Conservation (phyloP, 2,888 invertebrate species). For the Rhaphigaster nebulosa region DNA sequence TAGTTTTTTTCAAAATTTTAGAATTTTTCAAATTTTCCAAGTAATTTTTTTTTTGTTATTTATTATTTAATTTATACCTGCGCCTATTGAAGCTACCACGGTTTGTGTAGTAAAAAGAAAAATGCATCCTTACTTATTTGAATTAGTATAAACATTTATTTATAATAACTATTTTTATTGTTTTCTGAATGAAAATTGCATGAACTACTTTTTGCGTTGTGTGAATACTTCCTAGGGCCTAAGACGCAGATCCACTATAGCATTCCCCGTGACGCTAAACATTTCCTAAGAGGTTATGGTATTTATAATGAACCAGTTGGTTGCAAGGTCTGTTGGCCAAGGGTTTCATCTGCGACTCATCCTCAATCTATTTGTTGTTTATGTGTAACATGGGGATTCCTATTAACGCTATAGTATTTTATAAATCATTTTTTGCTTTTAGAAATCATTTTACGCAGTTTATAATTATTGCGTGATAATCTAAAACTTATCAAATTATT, state of each 20-base stretch:
- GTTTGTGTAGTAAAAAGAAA: no score
- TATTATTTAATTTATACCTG: no score
- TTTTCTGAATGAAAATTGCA: no score
- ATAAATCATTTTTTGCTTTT: not conserved
- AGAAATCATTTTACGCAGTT: not conserved
- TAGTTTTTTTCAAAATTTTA: no score
- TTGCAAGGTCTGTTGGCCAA: not conserved
- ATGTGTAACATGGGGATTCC: not conserved
- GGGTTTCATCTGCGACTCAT: not conserved
- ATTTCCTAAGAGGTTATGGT: not conserved
- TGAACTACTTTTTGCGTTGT: not conserved
- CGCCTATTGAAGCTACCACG: no score
- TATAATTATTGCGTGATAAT: not conserved
- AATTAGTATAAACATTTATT: no score
- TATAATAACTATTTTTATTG: no score
- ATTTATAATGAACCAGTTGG: slow-evolving; percentile 29
- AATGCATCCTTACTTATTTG: no score
- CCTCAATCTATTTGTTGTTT: slow-evolving; percentile 15
- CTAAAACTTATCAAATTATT: not conserved
- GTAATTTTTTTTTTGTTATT: no score
- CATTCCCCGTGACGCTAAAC: not conserved
- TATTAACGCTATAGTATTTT: not conserved
- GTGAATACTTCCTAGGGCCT: not conserved
- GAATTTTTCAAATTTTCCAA: no score
- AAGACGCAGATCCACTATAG: not conserved